Evolutionary conservation across 2,797 vertebrate genomes (phyloP), one percentile per base, ranked within the genome.

Genomic region (Cetoscarus ocellatus): DNA sequence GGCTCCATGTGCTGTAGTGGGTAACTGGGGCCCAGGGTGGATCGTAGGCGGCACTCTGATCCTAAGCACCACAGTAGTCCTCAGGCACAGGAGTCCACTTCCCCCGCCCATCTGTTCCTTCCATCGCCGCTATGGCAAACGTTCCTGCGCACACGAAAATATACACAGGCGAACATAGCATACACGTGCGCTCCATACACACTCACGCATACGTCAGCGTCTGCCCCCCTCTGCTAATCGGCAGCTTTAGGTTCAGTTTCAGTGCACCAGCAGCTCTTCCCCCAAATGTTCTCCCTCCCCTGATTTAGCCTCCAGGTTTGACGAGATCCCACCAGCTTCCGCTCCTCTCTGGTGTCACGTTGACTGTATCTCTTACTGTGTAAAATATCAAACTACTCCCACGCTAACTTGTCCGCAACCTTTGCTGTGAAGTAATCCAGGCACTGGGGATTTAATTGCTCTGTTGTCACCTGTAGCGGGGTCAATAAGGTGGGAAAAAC

Each of bases 41-140:
- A 85, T 90, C 91, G 93, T 94, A 88, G 93, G 93, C 92, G 93
- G 90, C 88, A 87, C 91, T 92, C 91, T 92, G 89, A 92, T 93
- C 91, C 84, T 86, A 75, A 84, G 83, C 91, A 82, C 92, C 92
- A 79, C 90, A 91, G 88, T 91, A 87, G 89, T 93, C 93, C 91
- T 93, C 90, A 88, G 91, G 91, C 91, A 85, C 90, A 91, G 91
- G 90, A 93, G 90, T 90, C 91, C 91, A 90, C 91, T 92, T 93
- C 92, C 92, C 92, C 91, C 91, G 91, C 89, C 93, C 92, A 93
- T 94, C 93, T 94, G 93, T 93, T 93, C 90, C 84, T 79, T 83
- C 75, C 82, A 88, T 86, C 61, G 75, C 80, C 72, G 86, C 75
- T 64, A 89, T 90, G 86, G 86, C 88, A 80, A 86, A 70, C 66